Base-by-base conservation (phyloP, 2,113 vertebrate species). In the Panthera uncia region DNA sequence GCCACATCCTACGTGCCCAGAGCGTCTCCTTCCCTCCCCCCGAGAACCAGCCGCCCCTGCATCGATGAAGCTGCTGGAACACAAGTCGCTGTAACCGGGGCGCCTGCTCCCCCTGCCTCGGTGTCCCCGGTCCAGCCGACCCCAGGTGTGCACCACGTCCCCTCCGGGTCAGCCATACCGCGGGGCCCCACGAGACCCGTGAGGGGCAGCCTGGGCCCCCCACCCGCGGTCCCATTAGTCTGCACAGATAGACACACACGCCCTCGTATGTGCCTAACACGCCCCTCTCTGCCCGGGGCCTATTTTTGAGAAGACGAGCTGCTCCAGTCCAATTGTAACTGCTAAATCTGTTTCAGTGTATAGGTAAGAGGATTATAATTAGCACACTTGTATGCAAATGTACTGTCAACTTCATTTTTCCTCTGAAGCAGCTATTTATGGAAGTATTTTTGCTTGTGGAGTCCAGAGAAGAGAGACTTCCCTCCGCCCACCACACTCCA, bases 71-170 rank as follows among this genome's bases (percentile, higher is more conserved):
- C 61, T 7, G 5, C 27, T 18, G 18, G 3, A 12, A 38, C 27
- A 65, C 29, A 27, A 7, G 55, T 29, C 41, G 0, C 38, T n/a
- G 31, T 10, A 14, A 61, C 73, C 25, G 6, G 18, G 73, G 38
- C 41, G 7, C 57, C 15, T 18, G 31, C 41, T n/a, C 71, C n/a
- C 55, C 9, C 31, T 1, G 38, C 61, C 11, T 23, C 38, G 0
- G 29, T 23, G 1, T 15, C 57, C 33, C 9, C 0, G 33, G 31
- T 50, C 66, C 19, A 5, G 33, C 48, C 29, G 66, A 71, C 33
- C 5, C 29, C 23, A 5, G 5, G 21, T 87, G 65, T n/a, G 66
- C n/a, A 10, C 23, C 3, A 0, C 0, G 0, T 31, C 13, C 18
- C 31, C 21, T n/a, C 38, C 13, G 27, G 15, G 41, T 15, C 38